phyloP scores from a whole-genome alignment of 2,797 vertebrate species.

The Fistularia tabacaria region DNA sequence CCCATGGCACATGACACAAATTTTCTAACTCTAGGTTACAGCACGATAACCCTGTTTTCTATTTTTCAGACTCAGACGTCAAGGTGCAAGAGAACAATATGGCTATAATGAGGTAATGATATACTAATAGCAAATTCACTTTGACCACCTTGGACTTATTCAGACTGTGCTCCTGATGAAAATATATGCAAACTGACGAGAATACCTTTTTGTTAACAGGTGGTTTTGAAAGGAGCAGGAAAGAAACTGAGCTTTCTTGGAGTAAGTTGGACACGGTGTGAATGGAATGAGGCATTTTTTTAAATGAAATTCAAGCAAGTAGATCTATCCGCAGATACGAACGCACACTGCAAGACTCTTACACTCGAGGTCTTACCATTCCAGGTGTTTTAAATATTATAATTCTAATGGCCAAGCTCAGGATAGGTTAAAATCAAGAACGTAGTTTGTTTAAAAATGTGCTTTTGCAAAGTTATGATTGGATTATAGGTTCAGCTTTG shows the following conservation, averaged over 20 bases:
- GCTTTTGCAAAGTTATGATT: no score
- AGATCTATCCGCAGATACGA: no score
- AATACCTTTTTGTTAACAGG: constrained; percentile 52
- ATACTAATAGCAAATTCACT: neutral
- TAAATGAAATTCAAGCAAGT: no score
- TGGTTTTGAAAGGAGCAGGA: constrained; percentile 75
- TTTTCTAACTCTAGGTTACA: constrained; percentile 6
- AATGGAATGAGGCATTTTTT: neutral
- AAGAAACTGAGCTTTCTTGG: constrained; percentile 79
- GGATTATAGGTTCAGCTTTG: no score
- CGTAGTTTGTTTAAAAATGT: no score
- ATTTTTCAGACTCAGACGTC: constrained; percentile 68
- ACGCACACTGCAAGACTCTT: no score
- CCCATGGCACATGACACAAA: constrained; percentile 1
- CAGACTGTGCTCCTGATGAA: neutral
- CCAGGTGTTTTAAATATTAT: no score
- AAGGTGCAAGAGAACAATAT: constrained; percentile 68
- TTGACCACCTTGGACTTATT: neutral
- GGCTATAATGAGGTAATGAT: constrained; percentile 77
- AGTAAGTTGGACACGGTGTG: constrained; percentile 59
- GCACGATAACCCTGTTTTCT: constrained; percentile 5
- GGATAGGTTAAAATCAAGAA: no score
- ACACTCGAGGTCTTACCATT: no score
- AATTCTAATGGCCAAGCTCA: no score
- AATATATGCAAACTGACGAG: constrained; percentile 5